Base-by-base conservation (phyloP, 2,888 invertebrate species). In the Congeria kusceri region DNA sequence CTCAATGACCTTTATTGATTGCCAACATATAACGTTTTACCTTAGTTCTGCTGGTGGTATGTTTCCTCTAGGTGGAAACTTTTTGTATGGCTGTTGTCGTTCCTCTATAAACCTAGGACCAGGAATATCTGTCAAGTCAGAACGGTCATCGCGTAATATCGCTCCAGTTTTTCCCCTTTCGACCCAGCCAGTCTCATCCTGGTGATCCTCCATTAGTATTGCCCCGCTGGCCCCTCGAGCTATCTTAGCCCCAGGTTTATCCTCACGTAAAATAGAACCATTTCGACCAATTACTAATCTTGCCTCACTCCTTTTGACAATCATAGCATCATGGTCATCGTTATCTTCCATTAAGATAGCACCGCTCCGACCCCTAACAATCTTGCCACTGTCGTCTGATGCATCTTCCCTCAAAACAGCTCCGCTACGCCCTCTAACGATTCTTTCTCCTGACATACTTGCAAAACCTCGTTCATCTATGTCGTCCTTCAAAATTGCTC, bases 301-400 rank as follows among this genome's bases (percentile, higher is more conserved):
- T 7, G 25, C 46, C 23, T 63, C 46, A 1, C 46, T 39, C 44
- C 27, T 27, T n/a, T 27, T 64, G 25, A 28, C 28, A 47, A n/a
- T 64, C 15, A 20, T 20, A 18, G 49, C 56, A 47, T 28, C 65
- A 29, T 32, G 13, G 3, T 49, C 44, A 20, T 68, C 64, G 57
- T 67, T 72, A 61, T 80, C 72, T 18, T 76, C 72, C 23, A 67
- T 29, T 18, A 80, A 56, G 5, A 76, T 27, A 5, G 80, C 69
- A 44, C 76, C 80, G 47, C 59, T 58, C 7, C 67, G 44, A 28
- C 74, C 72, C 29, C 46, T 59, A n/a, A 57, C 44, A 39, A 62
- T 18, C 27, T 29, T 39, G 7, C 29, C 28, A 25, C 58, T 20
- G 3, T 62, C 23, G 7, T 62, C 62, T 20, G 15, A n/a, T 15